Base-by-base conservation (phyloP, 1,140 invertebrate species). In the Helicoverpa zea region DNA sequence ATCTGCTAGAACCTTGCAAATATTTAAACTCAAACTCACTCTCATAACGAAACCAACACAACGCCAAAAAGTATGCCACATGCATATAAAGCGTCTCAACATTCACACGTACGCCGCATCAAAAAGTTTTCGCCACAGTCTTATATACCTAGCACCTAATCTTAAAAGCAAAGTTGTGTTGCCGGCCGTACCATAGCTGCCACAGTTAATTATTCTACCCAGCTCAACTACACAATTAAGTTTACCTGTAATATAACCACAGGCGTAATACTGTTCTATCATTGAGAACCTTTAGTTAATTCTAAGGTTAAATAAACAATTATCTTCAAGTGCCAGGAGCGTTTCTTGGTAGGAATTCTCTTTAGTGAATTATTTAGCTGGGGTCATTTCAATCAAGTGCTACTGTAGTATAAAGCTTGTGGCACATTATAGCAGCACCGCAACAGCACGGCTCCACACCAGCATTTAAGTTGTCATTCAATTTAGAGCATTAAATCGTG, bases 151-250 rank as follows among this genome's bases (percentile, higher is more conserved):
- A 23, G 12, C 29, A 59, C 13, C 73, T 75, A 14, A 7, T 14
- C 14, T 58, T 75, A 61, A 75, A 29, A 75, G 73, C 73, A 75
- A 61, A 75, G 10, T 43, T 49, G 30, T 75, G 73, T 75, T 5
- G 29, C 10, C 7, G 16, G 13, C n/a, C n/a, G 30, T 16, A 43
- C 43, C 58, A 7, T 61, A n/a, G 23, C 35, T n/a, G 43, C 18
- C n/a, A 61, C 73, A 63, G 29, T 75, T 75, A 75, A 75, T 75
- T 75, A 75, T 75, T 75, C 58, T 63, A 30, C n/a, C 16, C 18
- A 49, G 43, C 5, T n/a, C 23, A 16, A 35, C 52, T 49, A 4
- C 13, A 58, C 61, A 75, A 75, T 75, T 63, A 14, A 61, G 56
- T 63, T 74, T 63, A 75, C 58, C 73, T 75, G 58, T 61, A 61